Evolutionary conservation across 2,797 vertebrate genomes (phyloP), one percentile per base, ranked within the genome.

Genomic region (Protonibea diacanthus): DNA sequence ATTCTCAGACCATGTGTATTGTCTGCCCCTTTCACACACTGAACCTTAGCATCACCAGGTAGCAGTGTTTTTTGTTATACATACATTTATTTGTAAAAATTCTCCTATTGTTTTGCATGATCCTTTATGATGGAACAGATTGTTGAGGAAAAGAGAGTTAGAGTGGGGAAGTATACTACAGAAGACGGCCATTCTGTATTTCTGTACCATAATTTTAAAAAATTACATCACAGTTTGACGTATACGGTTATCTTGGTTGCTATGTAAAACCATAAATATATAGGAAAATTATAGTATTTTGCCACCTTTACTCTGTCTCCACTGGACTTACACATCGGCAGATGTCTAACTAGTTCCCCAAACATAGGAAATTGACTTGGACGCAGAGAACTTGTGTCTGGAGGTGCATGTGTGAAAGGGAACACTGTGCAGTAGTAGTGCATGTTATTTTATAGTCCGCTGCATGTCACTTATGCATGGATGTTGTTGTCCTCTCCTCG

Each of bases 401-500:
- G 23, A 45, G 80, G 78, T 79, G 25, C 74, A 72, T 90, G 88
- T 88, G 88, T 86, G 86, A 91, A 90, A 86, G 84, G 81, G 80
- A 81, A 65, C 81, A 66, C 72, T 66, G 69, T 89, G 84, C 76
- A 55, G 73, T 67, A 49, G 59, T 94, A 94, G 90, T 95, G 95
- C 95, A 95, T 95, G 95, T 86, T 68, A 75, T 93, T 79, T 86
- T 92, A 92, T 94, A 92, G 91, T 92, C 92, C 73, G 87, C 92
- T 97, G 98, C 98, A 99, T 99, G 98, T 96, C 95, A 98, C 96
- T 97, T 96, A 98, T 97, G 98, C 98, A 97, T 99, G 98, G 95
- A 96, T 97, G 94, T 97, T 88, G 88, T 94, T 92, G 96, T 98
- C 95, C 95, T 93, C 87, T 93, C 91, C 88, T 91, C 63, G 47